These are phyloP conservation scores for Stenoptilia bipunctidactyla DNA, from an alignment of 2,888 invertebrate genomes.

Conservation along the genomic window DNA sequence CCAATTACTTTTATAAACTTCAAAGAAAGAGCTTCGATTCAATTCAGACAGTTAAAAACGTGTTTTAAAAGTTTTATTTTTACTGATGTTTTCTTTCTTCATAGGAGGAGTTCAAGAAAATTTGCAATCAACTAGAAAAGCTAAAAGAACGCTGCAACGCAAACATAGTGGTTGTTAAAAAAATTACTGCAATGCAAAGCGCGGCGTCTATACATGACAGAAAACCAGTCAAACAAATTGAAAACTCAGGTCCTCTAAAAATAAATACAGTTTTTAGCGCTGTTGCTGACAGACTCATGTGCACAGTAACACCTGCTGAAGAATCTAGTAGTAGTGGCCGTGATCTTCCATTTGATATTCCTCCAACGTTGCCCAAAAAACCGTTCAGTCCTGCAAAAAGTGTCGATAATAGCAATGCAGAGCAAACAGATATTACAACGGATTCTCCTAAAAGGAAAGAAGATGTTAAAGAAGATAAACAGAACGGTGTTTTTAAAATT, in stretches of 20 bases:
- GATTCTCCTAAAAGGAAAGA: conserved; percentile 52
- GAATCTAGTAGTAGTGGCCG: conserved; percentile 64
- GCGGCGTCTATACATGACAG: conserved; percentile 75
- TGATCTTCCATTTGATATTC: conserved; percentile 56
- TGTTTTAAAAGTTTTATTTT: too few species aligned
- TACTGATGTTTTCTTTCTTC: not conserved
- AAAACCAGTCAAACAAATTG: conserved; percentile 54
- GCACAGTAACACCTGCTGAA: conserved; percentile 60
- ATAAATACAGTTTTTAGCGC: conserved; percentile 67
- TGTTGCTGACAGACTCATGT: conserved; percentile 64
- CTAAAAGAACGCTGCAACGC: conserved; percentile 84
- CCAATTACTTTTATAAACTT: too few species aligned
- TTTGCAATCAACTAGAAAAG: conserved; percentile 83
- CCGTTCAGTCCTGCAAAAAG: conserved; percentile 63
- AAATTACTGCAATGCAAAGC: conserved; percentile 86
- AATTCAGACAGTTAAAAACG: too few species aligned
- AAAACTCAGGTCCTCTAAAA: conserved; percentile 55
- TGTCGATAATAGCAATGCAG: conserved; percentile 45
- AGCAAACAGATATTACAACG: conserved; percentile 53
- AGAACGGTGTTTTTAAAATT: conserved; percentile 58
- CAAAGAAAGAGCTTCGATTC: too few species aligned
- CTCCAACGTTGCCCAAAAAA: conserved; percentile 47
- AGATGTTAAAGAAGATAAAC: conserved; percentile 40
- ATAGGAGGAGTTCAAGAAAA: conserved; percentile 85
- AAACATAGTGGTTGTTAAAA: conserved; percentile 79